Base-by-base conservation (phyloP, 2,888 invertebrate genomes). In the Cerastoderma edule region DNA sequence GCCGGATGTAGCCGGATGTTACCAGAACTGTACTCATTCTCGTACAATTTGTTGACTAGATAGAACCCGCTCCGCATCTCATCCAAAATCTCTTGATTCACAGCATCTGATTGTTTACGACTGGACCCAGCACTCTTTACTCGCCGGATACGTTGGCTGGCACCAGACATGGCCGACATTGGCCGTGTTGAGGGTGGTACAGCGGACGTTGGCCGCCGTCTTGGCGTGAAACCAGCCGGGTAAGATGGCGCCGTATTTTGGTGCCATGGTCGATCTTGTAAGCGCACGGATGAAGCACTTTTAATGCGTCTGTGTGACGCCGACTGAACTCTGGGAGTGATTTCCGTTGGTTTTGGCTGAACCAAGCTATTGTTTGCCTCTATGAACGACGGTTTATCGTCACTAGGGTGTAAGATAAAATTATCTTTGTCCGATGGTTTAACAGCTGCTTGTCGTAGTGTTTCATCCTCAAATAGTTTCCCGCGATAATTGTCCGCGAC, bases 41-140 rank as follows among this genome's bases (percentile, higher is more conserved):
- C 83, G 64, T 86, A 87, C 0, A 85, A 67, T 80, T 81, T 85
- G 54, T 84, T 87, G 63, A 87, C 87, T 35, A 87, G 71, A 54
- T 84, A 78, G 76, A 87, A 87, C 16, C 84, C 83, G 64, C 76
- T 80, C n/a, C 83, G 54, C 53, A 83, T 65, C 53, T 83, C 76
- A 48, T 75, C 79, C 1, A 82, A 24, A 13, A 64, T 67, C 32
- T 75, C 81, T 22, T 60, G 67, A 3, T 75, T 70, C 24, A 54
- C 53, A 0, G 70, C 67, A 13, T 78, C 75, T 0, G 83, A 75
- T 28, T 65, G 72, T 22, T 82, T 77, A 46, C 83, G 78, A 19
- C 65, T 65, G 10, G 75, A 83, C 3, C 83, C 81, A 0, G 84
- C 83, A 77, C 86, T 85, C 64, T 75, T 76, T 27, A 80, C 75